A percentile compares a stretch with the other conserved stretches of the same genome.
Evolutionary conservation across 2,113 vertebrate species (phyloP).

Genomic region (Lanius collurio): DNA sequence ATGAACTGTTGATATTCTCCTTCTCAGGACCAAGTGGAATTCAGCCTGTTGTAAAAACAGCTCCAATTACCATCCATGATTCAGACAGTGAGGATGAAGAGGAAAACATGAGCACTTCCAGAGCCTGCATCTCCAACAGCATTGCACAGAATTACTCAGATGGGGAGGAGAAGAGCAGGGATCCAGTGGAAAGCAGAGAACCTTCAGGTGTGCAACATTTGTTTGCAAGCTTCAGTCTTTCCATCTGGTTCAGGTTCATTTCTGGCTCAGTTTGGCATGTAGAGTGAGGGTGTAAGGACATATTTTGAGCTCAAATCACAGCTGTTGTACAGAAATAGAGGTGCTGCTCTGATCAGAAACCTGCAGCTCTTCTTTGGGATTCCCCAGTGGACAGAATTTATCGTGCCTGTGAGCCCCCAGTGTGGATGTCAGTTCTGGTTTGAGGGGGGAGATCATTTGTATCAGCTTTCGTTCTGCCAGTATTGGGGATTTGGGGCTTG

Average conservation of each 20-base stretch:
- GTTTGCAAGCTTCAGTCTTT: not conserved
- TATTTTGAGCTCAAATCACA: not conserved
- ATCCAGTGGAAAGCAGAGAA: constrained; percentile 69
- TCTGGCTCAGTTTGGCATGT: not conserved
- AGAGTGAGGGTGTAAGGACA: not conserved
- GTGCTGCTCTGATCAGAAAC: not conserved
- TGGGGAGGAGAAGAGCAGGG: constrained; percentile 73
- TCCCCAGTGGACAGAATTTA: not conserved
- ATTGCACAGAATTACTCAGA: constrained; percentile 76
- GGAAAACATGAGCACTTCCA: constrained; percentile 70
- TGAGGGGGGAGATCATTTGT: not conserved
- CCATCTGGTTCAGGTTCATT: not conserved
- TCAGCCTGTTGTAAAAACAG: constrained; percentile 79
- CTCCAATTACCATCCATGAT: constrained; percentile 87
- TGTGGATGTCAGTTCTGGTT: not conserved
- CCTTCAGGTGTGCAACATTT: constrained; percentile 55
- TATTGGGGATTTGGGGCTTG: not conserved
- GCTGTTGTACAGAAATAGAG: not conserved
- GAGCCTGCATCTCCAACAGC: constrained; percentile 71
- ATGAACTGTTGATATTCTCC: not conserved
- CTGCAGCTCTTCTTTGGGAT: not conserved
- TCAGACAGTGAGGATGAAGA: constrained; percentile 98
- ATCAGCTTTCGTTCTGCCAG: not conserved
- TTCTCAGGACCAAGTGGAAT: constrained; percentile 92
- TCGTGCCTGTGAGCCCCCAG: not conserved